Percentiles rank a stretch among this genome's conserved stretches.
Conservation (phyloP, 2,113 vertebrate species). For the Platysternon megacephalum region DNA sequence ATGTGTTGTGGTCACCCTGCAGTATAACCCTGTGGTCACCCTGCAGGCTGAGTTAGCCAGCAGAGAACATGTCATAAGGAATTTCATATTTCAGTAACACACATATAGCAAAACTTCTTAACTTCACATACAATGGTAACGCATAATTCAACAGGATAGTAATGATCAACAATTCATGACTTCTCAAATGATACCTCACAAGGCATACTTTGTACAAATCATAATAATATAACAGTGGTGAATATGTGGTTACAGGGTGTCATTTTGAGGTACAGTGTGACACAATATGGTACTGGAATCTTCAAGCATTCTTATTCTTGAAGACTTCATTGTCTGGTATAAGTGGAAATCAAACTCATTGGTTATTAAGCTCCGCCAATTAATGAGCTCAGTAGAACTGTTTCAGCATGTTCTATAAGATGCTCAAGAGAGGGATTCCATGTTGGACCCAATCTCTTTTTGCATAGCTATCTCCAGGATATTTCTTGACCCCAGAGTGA, state of each 20-base stretch:
- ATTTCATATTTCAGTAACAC: not conserved
- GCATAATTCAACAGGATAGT: not conserved
- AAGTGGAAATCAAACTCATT: not conserved
- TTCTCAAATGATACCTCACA: not conserved
- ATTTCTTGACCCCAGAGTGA: not conserved
- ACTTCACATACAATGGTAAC: not conserved
- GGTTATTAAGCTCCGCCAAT: not conserved
- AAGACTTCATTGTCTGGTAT: not conserved
- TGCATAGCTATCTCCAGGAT: not conserved
- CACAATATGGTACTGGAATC: not conserved
- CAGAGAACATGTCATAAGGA: not conserved
- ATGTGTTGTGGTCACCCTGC: no score
- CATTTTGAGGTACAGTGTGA: not conserved
- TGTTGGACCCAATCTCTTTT: not conserved
- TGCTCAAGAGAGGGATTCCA: not conserved
- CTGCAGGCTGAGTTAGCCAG: not conserved
- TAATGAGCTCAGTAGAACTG: not conserved
- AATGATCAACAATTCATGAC: not conserved
- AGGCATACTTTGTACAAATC: not conserved
- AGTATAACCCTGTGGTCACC: no score
- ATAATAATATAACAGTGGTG: not conserved
- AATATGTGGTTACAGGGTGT: not conserved
- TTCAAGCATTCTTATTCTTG: not conserved
- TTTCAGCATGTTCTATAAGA: not conserved
- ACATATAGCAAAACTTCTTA: not conserved